Conservation (phyloP, 1,140 invertebrate species). For the Ceratitis capitata region DNA sequence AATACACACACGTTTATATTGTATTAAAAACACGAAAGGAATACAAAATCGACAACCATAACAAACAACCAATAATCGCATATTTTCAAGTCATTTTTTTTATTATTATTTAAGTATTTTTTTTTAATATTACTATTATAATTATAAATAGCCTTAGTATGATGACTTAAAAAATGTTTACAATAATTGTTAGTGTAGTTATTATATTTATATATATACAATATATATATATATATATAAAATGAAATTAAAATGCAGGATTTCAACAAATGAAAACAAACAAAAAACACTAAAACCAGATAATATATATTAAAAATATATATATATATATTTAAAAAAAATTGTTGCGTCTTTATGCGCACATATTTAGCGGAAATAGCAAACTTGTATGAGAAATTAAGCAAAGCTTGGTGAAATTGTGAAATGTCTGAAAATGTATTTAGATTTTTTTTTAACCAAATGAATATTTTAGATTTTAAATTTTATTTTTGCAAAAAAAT, state of each 20-base stretch:
- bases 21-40: background rate
- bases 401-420: constrained; percentile 15
- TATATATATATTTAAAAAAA: background rate
- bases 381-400: background rate
- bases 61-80: constrained; percentile 37
- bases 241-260: background rate
- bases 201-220: constrained; percentile 8
- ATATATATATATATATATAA: constrained; percentile 12
- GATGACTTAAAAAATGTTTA: constrained; percentile 31
- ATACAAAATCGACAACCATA: constrained; percentile 5
- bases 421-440: background rate
- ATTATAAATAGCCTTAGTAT: constrained; percentile 35
- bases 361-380: background rate
- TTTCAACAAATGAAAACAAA: background rate
- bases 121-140: constrained; percentile 12
- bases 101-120: constrained; percentile 15
- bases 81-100: constrained; percentile 38
- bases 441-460: background rate
- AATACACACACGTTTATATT: background rate
- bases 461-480: background rate
- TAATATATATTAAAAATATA: background rate
- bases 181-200: constrained; percentile 35
- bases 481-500: background rate
- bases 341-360: background rate
- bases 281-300: background rate